Evolutionary conservation across 2,888 invertebrate genomes (phyloP).

Genomic region (Lasioglossum figueresi): DNA sequence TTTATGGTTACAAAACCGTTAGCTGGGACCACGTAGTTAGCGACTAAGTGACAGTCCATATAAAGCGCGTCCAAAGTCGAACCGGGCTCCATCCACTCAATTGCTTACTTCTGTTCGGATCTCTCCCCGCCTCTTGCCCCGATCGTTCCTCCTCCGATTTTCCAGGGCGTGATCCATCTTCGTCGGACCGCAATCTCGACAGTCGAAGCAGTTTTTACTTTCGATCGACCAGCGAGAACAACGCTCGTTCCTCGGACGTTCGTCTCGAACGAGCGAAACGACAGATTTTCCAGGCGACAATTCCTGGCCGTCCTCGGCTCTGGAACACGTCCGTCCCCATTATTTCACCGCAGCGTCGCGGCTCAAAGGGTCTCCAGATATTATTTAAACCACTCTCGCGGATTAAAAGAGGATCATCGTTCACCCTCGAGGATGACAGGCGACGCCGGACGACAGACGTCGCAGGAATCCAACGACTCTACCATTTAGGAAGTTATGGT

Average conservation of each 20-base stretch:
- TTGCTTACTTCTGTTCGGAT: slow-evolving; percentile 60
- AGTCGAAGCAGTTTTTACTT: slow-evolving; percentile 60
- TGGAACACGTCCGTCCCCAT: neutral
- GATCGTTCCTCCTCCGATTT: slow-evolving; percentile 32
- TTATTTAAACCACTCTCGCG: slow-evolving; percentile 10
- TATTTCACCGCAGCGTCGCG: neutral
- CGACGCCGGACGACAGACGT: neutral
- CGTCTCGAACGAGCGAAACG: neutral
- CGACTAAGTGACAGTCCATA: slow-evolving; percentile 63
- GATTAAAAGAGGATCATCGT: slow-evolving; percentile 1
- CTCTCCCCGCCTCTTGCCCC: slow-evolving; percentile 24
- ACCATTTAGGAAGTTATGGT: neutral
- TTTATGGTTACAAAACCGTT: slow-evolving; percentile 4
- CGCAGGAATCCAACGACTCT: neutral
- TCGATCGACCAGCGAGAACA: slow-evolving; percentile 52
- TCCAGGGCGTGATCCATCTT: slow-evolving; percentile 62
- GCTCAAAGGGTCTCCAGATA: neutral
- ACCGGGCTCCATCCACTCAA: slow-evolving; percentile 65
- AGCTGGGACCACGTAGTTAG: slow-evolving; percentile 27
- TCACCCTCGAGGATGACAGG: neutral
- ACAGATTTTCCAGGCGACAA: slow-evolving; percentile 38
- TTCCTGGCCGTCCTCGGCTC: neutral
- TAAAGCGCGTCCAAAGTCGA: slow-evolving; percentile 52
- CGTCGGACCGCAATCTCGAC: slow-evolving; percentile 67
- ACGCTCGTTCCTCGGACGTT: slow-evolving; percentile 28